Conservation (phyloP, 2,113 vertebrate species). For the Ptyas mucosa region DNA sequence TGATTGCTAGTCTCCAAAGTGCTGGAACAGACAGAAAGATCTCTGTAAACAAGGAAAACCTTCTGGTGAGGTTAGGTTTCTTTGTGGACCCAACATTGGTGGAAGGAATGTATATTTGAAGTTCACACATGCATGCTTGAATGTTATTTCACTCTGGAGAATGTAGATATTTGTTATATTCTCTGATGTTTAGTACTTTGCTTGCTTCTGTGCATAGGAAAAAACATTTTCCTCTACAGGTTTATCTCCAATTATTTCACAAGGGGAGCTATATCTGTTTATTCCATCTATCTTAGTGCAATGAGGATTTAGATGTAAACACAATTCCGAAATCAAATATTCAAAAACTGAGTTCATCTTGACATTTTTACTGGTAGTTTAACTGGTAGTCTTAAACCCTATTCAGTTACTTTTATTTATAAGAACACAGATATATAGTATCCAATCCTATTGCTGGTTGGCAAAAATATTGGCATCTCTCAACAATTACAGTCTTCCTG, state of each 20-base stretch:
- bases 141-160: conserved; percentile 37
- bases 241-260: no score
- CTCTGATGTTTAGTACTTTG: not conserved
- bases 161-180: conserved; percentile 20
- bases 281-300: no score
- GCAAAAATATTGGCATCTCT: not conserved
- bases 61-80: not conserved
- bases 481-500: not conserved
- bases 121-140: not conserved
- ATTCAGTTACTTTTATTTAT: not conserved
- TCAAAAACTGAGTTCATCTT: no score
- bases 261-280: not conserved
- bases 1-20: not conserved
- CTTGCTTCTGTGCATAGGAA: not conserved
- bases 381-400: not conserved
- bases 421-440: not conserved
- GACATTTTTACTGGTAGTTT: no score
- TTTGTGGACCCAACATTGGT: not conserved
- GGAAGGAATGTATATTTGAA: not conserved
- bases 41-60: not conserved
- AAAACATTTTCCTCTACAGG: not conserved
- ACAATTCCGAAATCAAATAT: no score
- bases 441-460: not conserved
- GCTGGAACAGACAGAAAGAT: not conserved
- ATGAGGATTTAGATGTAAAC: no score